phyloP scores from a whole-genome alignment of 2,888 invertebrate species.

The Drosophila macrospina region DNA sequence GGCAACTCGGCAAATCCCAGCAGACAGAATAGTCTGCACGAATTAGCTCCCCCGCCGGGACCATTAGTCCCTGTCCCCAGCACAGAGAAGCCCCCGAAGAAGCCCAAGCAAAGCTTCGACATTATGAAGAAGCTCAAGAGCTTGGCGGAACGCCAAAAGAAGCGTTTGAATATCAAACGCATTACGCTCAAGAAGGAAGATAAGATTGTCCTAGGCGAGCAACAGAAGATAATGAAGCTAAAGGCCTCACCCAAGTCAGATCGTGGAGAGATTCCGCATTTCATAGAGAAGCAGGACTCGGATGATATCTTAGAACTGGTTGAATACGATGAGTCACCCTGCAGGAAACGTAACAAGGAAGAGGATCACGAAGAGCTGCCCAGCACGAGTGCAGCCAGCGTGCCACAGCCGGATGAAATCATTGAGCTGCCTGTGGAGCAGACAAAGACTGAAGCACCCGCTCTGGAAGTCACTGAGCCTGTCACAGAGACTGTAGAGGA shows the following conservation, averaged over 20 bases:
- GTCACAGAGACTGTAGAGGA: not conserved
- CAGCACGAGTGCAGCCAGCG: slow-evolving; percentile 64
- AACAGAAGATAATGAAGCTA: slow-evolving; percentile 87
- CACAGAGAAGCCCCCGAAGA: slow-evolving; percentile 62
- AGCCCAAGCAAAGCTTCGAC: slow-evolving; percentile 86
- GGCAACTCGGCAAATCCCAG: slow-evolving; percentile 79
- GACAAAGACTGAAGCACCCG: slow-evolving; percentile 54
- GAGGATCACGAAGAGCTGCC: slow-evolving; percentile 52
- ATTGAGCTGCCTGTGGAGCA: slow-evolving; percentile 79
- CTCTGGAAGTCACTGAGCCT: slow-evolving; percentile 45
- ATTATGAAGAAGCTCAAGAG: slow-evolving; percentile 89
- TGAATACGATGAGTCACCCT: slow-evolving; percentile 85
- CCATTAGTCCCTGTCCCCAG: slow-evolving; percentile 55
- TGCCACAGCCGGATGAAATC: slow-evolving; percentile 84
- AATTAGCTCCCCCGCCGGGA: slow-evolving; percentile 76
- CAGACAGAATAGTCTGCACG: slow-evolving; percentile 78
- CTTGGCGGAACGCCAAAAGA: slow-evolving; percentile 88
- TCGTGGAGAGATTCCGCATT: slow-evolving; percentile 85
- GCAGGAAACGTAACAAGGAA: slow-evolving; percentile 81
- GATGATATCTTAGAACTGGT: slow-evolving; percentile 85
- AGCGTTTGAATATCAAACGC: slow-evolving; percentile 85
- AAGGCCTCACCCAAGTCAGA: slow-evolving; percentile 88
- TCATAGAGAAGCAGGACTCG: slow-evolving; percentile 85
- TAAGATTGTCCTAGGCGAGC: slow-evolving; percentile 85
- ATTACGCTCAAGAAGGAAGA: slow-evolving; percentile 85